Conservation (phyloP, 2,113 vertebrate species). For the Mohoua ochrocephala region DNA sequence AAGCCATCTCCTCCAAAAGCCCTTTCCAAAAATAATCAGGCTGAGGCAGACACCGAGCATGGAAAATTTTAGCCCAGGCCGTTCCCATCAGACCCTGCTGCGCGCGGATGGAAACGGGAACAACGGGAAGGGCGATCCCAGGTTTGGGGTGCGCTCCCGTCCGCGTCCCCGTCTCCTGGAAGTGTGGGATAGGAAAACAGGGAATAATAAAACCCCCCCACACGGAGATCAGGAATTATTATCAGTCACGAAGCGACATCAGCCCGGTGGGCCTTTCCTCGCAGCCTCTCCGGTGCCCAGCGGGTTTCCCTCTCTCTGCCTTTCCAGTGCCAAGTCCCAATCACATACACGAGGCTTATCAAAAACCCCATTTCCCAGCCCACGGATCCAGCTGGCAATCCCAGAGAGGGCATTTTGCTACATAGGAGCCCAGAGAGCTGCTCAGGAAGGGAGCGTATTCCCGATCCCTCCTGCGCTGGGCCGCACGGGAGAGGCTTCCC, state of each 20-base stretch:
- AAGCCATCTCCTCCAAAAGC: neutral
- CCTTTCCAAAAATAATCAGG: conserved; percentile 7
- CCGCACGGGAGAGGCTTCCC: neutral
- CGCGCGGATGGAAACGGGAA: neutral
- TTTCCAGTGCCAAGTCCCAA: accelerated
- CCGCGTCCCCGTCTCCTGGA: accelerated
- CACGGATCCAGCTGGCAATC: neutral
- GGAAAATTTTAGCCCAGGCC: neutral
- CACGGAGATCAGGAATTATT: neutral
- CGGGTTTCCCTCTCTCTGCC: neutral
- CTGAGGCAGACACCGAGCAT: neutral
- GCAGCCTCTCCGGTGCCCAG: neutral
- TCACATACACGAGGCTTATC: neutral
- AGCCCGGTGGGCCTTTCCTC: neutral
- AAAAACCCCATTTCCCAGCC: neutral
- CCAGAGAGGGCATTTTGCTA: neutral
- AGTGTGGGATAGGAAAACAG: neutral
- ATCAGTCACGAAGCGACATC: accelerated
- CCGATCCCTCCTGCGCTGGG: accelerated
- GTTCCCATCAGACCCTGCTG: accelerated
- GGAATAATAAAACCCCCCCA: neutral
- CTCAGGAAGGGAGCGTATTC: neutral
- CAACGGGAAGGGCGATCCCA: neutral
- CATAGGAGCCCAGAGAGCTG: neutral
- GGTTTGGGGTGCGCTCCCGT: accelerated